Evolutionary conservation across 1,140 invertebrate genomes (phyloP).

Genomic region (Cotesia chilonis): DNA sequence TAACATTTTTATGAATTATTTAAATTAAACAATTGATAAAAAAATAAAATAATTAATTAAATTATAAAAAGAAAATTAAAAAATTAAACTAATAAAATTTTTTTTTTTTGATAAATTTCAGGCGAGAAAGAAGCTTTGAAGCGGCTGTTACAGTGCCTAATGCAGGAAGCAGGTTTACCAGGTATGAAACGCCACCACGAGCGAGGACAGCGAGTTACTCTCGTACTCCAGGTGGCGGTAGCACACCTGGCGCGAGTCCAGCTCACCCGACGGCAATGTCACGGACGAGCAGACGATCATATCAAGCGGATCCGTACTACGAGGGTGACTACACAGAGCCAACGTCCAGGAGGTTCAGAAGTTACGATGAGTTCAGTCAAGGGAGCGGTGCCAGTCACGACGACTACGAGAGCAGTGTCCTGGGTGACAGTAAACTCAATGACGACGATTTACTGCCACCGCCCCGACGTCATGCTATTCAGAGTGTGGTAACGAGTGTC

Average conservation of each 20-base stretch:
- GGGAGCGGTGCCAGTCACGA: slow-evolving; percentile 72
- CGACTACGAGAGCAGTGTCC: slow-evolving; percentile 62
- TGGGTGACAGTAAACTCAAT: slow-evolving; percentile 56
- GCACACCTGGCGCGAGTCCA: slow-evolving; percentile 61
- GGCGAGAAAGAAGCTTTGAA: slow-evolving; percentile 60
- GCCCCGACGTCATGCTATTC: slow-evolving; percentile 54
- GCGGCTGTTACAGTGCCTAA: slow-evolving; percentile 60
- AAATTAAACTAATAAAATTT: not conserved
- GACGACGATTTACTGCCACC: slow-evolving; percentile 53
- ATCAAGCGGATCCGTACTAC: slow-evolving; percentile 61
- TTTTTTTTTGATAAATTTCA: slow-evolving; percentile 45
- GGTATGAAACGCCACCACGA: slow-evolving; percentile 62
- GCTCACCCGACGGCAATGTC: slow-evolving; percentile 61
- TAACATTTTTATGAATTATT: too few species aligned
- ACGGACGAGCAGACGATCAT: slow-evolving; percentile 55
- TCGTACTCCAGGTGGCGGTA: slow-evolving; percentile 57
- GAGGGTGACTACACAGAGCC: slow-evolving; percentile 64
- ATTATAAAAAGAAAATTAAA: too few species aligned
- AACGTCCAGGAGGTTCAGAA: slow-evolving; percentile 68
- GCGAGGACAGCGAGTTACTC: slow-evolving; percentile 63
- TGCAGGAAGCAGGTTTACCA: slow-evolving; percentile 60
- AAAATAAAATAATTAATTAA: too few species aligned
- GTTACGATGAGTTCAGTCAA: slow-evolving; percentile 73
- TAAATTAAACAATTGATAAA: too few species aligned
- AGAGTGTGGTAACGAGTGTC: slow-evolving; percentile 56